Base-by-base conservation (phyloP, 2,113 vertebrate species). In the Stigmatopora nigra region DNA sequence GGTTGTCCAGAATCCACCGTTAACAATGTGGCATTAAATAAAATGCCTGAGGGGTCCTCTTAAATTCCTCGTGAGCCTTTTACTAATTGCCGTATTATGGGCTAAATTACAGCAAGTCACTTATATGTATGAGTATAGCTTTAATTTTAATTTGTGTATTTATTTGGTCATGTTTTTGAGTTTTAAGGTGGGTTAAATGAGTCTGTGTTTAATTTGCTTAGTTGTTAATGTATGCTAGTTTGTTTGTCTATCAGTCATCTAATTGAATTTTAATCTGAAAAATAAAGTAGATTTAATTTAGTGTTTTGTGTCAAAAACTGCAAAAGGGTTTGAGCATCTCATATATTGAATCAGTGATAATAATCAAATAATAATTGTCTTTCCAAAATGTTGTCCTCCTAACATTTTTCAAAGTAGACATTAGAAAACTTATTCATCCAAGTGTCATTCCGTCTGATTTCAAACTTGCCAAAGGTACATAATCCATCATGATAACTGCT, bases 11-110 rank as follows among this genome's bases (percentile, higher is more conserved):
- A 70, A 78, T 67, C 68, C 64, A 70, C 70, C 47, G 41, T 87
- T 64, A 80, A 81, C 80, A 70, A 77, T 65, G 51, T 4, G 22
- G 66, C 64, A 69, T 64, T 69, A 61, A 75, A 64, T 75, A 63
- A 71, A 65, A 70, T 73, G 45, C 73, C 64, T 69, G 69, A 35
- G 58, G 69, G 57, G 49, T 44, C 35, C 59, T 61, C 46, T 58
- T 51, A 55, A 45, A 25, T 61, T 69, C 72, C 8, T 13, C 0
- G 20, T 35, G 53, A 72, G 53, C 64, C 68, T 64, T 53, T 0
- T 52, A 49, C 69, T 69, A 64, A 74, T 77, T 11, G 20, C 12
- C 20, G 13, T 22, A 22, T 53, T 53, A 22, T 22, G 22, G 53
- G 53, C 13, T 56, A 14, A 56, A 31, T 56, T 56, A 31, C 53